Conservation (phyloP, 2,113 vertebrate genomes). For the Danio rerio region DNA sequence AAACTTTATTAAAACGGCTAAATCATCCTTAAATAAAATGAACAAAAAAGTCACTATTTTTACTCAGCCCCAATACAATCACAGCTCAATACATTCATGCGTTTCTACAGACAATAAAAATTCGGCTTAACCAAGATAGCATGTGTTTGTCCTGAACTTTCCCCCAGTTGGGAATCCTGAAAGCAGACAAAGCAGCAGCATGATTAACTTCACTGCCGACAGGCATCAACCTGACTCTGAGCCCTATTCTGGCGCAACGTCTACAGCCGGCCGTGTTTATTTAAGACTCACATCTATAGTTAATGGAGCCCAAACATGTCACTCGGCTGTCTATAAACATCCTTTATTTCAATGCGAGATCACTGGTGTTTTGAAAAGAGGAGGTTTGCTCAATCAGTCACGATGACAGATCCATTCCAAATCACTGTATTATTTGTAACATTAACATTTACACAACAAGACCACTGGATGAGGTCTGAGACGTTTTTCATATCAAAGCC, state of each 20-base stretch:
- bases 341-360: constrained; percentile 25
- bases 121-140: constrained; percentile 4
- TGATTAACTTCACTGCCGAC: constrained; percentile 37
- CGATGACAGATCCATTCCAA: constrained; percentile 21
- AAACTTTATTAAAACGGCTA: background rate
- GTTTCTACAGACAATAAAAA: background rate
- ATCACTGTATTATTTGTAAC: constrained; percentile 21
- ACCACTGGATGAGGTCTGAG: background rate
- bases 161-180: constrained; percentile 12
- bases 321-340: constrained; percentile 13
- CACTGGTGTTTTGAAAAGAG: constrained; percentile 20
- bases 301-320: constrained; percentile 22
- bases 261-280: constrained; percentile 9
- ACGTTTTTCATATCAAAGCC: background rate
- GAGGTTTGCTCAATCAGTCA: constrained; percentile 17
- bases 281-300: constrained; percentile 35
- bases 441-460: constrained; percentile 30
- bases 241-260: background rate
- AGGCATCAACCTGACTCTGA: constrained; percentile 33
- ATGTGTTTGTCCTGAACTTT: constrained; percentile 10
- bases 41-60: background rate
- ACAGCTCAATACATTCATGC: background rate
- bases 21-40: background rate
- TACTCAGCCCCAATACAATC: background rate
- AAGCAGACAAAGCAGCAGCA: constrained; percentile 1